Evolutionary conservation across 2,888 invertebrate genomes (phyloP).

Genomic region (Onthophagus sagittarius): DNA sequence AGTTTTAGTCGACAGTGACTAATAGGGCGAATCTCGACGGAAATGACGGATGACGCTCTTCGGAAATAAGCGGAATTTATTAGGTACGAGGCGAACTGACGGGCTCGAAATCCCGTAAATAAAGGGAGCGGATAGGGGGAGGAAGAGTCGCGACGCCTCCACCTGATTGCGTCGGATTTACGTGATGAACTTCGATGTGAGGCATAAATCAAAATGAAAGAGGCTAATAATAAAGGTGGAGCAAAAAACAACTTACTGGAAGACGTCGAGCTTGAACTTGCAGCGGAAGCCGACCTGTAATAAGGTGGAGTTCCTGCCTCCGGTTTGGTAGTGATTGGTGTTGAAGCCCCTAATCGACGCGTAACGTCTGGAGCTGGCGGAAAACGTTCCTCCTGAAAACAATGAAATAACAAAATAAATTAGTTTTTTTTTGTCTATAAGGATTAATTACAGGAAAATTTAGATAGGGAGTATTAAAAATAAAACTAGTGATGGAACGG

Average conservation of each 20-base stretch:
- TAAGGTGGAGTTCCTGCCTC: conserved; percentile 47
- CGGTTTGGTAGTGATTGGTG: conserved; percentile 39
- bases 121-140: background rate
- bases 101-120: background rate
- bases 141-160: background rate
- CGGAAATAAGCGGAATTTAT: conserved; percentile 12
- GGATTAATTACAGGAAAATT: too few species aligned
- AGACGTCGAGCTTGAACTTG: conserved; percentile 58
- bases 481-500: too few species aligned
- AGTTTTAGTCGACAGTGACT: conserved; percentile 8
- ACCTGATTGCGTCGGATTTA: background rate
- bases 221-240: background rate
- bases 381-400: conserved; percentile 33
- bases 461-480: too few species aligned
- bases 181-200: background rate
- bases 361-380: conserved; percentile 61
- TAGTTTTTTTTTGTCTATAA: background rate
- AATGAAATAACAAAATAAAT: background rate
- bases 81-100: background rate
- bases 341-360: conserved; percentile 41
- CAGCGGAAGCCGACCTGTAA: conserved; percentile 54
- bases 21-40: background rate
- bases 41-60: background rate
- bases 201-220: background rate
- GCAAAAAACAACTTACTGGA: conserved; percentile 51